A percentile compares a stretch with the other conserved stretches of the same genome.
phyloP scores from a whole-genome alignment of 2,797 vertebrate genomes.

The Micromesistius poutassou region DNA sequence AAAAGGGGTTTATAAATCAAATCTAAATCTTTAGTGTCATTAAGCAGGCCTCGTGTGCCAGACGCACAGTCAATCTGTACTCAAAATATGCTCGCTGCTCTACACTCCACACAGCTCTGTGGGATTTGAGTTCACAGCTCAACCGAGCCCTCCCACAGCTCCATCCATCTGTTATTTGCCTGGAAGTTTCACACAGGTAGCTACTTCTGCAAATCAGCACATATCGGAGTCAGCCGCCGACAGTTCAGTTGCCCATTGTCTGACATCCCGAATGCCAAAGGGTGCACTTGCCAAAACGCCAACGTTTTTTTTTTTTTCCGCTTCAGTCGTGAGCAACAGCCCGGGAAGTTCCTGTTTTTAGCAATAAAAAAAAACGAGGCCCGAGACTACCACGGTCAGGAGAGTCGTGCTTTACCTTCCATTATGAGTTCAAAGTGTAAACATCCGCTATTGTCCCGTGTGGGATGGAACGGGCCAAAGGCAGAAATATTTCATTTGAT shows the following conservation, averaged over 20 bases:
- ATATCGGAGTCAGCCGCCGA: background rate
- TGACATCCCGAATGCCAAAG: background rate
- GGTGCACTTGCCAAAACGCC: too few relatives aligned
- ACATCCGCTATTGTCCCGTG: constrained; percentile 60
- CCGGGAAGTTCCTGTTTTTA: constrained; percentile 14
- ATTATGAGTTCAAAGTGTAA: constrained; percentile 59
- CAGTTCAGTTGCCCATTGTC: background rate
- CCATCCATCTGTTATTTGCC: constrained; percentile 32
- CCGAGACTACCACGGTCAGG: constrained; percentile 34
- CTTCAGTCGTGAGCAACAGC: background rate
- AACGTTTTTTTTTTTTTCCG: background rate
- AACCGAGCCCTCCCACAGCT: constrained; percentile 27
- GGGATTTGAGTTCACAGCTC: constrained; percentile 20
- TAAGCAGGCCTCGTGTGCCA: constrained; percentile 9
- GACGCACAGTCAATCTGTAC: background rate
- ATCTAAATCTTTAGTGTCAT: background rate
- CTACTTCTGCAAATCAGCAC: constrained; percentile 13
- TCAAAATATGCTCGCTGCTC: constrained; percentile 8
- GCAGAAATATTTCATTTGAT: constrained; percentile 71
- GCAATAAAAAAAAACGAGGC: constrained; percentile 8
- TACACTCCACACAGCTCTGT: background rate
- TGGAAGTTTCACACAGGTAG: constrained; percentile 9
- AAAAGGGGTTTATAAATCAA: background rate
- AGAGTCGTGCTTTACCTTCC: constrained; percentile 60
- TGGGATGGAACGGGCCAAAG: constrained; percentile 56